Evolutionary conservation across 2,113 vertebrate genomes (phyloP).

Genomic region (Pterophyllum scalare): DNA sequence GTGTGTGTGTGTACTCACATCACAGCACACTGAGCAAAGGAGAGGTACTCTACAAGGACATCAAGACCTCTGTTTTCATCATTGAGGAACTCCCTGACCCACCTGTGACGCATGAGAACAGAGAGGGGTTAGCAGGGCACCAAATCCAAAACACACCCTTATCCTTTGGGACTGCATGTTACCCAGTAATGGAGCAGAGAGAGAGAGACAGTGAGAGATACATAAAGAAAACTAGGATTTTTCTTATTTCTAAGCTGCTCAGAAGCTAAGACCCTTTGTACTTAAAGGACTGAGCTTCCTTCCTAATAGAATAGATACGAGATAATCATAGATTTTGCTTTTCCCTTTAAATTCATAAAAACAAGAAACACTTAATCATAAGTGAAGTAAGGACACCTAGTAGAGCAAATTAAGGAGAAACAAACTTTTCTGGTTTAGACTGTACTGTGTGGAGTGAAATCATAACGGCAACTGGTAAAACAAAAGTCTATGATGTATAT

Average conservation of each 20-base stretch:
- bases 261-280: neutral
- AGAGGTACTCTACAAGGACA: conserved; percentile 95
- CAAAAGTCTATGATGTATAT: neutral
- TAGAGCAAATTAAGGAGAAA: neutral
- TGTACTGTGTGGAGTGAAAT: neutral
- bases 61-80: conserved; percentile 96
- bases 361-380: neutral
- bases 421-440: neutral
- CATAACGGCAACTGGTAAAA: neutral
- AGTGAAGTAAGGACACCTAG: neutral
- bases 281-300: neutral
- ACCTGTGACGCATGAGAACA: conserved; percentile 80
- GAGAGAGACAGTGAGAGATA: neutral
- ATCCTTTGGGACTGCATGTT: conserved; percentile 2
- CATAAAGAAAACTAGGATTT: neutral
- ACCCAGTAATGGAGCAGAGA: neutral
- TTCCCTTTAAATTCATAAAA: neutral
- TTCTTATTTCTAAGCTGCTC: neutral
- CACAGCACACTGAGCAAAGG: conserved; percentile 94
- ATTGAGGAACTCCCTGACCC: conserved; percentile 97
- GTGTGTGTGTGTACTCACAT: conserved; percentile 86
- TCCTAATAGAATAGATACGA: too few species aligned
- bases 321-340: neutral
- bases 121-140: conserved; percentile 45
- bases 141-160: conserved; percentile 54